Evolutionary conservation across 2,797 vertebrate genomes (phyloP), one percentile per base, ranked within the genome.

Genomic region (Taeniopygia guttata): DNA sequence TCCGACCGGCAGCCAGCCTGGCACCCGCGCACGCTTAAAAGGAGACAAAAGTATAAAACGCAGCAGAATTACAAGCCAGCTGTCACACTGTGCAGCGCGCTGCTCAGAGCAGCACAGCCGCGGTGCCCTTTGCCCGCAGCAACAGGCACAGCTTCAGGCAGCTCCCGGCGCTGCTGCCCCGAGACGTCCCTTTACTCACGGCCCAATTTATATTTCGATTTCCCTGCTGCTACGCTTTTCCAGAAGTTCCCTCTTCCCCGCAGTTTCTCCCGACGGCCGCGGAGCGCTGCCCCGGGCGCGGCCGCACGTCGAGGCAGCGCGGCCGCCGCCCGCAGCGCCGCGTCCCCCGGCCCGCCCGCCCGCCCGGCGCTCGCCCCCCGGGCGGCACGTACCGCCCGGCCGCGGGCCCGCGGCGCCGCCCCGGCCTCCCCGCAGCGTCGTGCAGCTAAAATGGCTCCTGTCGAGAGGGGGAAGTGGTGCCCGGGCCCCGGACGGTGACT

Each of bases 381-480:
- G 74, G 78, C 63, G 63, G 74, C 87, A 92, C 93, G 38, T 84
- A 94, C 87, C 94, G 72, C 70, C 30, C 80, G 66, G 46, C 84
- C 72, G 66, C 79, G 84, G 83, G 75, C 74, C 87, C 45, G 76
- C 81, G 70, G 54, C 90, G 45, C 87, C 93, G 63, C 82, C 89
- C 89, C 86, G 68, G 78, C 78, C 93, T 73, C 84, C 90, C 96
- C 92, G 86, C 96, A 96, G 96, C 97, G 95, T 89, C 94, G 91
- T 96, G 96, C 97, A 97, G 95, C 93, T 97, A 98, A 98, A 98
- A 98, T 98, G 98, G 98, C 98, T 97, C 96, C 98, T 97, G 96
- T 76, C 95, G 97, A 96, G 96, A 96, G 68, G 81, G 94, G 98
- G 98, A 98, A 98, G 98, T 97, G 96, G 54, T 98, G 97, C 96